Evolutionary conservation across 2,888 invertebrate genomes (phyloP).

Genomic region (Ectemnius lituratus): DNA sequence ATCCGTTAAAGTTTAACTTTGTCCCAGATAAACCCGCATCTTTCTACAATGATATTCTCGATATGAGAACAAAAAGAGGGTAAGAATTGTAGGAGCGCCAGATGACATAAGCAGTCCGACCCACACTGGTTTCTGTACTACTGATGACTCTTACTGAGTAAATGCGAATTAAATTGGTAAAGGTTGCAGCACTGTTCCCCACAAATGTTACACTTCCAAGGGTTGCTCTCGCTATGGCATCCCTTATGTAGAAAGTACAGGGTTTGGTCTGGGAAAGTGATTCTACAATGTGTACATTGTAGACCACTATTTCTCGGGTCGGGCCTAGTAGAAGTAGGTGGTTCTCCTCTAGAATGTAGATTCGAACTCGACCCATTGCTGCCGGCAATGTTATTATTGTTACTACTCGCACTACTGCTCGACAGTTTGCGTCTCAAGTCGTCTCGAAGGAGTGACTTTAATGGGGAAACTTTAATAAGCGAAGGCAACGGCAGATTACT

Average conservation of each 20-base stretch:
- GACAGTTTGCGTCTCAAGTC: conserved; percentile 90
- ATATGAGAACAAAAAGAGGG: neutral
- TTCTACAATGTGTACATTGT: conserved; percentile 94
- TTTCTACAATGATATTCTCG: conserved; percentile 11
- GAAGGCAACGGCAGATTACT: conserved; percentile 84
- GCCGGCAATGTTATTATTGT: conserved; percentile 55
- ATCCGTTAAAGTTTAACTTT: conserved; percentile 4
- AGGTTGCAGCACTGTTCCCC: conserved; percentile 96
- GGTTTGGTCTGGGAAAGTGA: conserved; percentile 95
- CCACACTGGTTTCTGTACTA: conserved; percentile 44
- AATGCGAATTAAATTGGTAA: conserved; percentile 97
- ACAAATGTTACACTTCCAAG: conserved; percentile 98
- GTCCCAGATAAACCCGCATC: neutral
- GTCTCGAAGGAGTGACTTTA: conserved; percentile 90
- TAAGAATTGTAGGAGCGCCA: neutral
- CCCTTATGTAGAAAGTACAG: conserved; percentile 98
- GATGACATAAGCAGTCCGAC: neutral
- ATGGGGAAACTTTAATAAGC: conserved; percentile 89
- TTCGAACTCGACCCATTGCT: conserved; percentile 67
- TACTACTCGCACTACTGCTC: conserved; percentile 75
- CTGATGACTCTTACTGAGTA: conserved; percentile 95
- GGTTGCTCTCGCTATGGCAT: conserved; percentile 97
- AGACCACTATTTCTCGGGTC: conserved; percentile 82
- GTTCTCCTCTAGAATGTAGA: conserved; percentile 78
- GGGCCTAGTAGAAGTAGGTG: conserved; percentile 84